phyloP scores from a whole-genome alignment of 1,140 invertebrate species.

The Drosophila pandora region DNA sequence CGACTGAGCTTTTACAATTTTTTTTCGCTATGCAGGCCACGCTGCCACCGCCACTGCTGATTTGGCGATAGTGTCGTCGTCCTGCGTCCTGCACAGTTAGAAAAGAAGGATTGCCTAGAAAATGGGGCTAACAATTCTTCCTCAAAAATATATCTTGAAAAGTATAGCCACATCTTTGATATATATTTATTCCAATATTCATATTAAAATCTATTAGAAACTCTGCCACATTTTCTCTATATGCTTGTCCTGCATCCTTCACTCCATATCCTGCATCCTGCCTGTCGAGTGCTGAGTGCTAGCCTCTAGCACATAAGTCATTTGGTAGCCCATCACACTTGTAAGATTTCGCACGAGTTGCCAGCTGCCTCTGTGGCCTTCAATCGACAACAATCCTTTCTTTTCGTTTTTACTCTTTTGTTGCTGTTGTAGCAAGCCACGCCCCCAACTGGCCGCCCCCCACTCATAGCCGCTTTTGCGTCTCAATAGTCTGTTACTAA shows the following conservation, averaged over 20 bases:
- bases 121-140: background rate
- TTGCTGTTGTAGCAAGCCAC: background rate
- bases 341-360: constrained; percentile 70
- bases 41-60: constrained; percentile 48
- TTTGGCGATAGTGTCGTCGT: constrained; percentile 78
- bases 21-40: constrained; percentile 69
- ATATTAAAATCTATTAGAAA: background rate
- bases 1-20: constrained; percentile 66
- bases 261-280: constrained; percentile 20
- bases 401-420: background rate
- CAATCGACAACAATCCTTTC: constrained; percentile 24
- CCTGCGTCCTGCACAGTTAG: constrained; percentile 18
- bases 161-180: too few relatives aligned
- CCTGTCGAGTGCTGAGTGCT: constrained; percentile 45
- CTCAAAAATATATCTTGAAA: too few relatives aligned
- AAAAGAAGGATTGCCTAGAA: background rate
- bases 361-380: constrained; percentile 29
- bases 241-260: constrained; percentile 21
- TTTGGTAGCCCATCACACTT: constrained; percentile 67
- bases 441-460: constrained; percentile 12
- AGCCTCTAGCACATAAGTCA: constrained; percentile 77
- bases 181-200: too few relatives aligned
- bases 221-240: background rate
- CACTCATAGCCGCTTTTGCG: constrained; percentile 57
- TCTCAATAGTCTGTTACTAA: constrained; percentile 81